phyloP scores from a whole-genome alignment of 2,888 invertebrate genomes.

The Fragum fragum region DNA sequence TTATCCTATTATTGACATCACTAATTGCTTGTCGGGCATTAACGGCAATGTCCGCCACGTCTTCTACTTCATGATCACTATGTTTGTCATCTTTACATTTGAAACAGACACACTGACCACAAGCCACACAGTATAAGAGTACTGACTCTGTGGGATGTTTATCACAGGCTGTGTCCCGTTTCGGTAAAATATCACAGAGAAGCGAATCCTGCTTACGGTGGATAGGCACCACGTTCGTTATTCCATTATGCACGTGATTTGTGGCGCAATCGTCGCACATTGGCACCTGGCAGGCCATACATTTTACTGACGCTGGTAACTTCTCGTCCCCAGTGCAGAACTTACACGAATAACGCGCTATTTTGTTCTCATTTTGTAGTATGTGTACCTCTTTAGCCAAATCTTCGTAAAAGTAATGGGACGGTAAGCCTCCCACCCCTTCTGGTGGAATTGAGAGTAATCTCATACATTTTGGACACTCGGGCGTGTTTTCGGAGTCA shows the following conservation, averaged over 20 bases:
- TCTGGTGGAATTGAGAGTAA: constrained; percentile 33
- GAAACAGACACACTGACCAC: constrained; percentile 50
- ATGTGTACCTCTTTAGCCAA: constrained; percentile 44
- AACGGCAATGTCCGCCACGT: constrained; percentile 44
- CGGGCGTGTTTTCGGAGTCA: constrained; percentile 11
- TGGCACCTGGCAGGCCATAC: constrained; percentile 55
- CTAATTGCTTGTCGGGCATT: constrained; percentile 38
- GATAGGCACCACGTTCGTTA: constrained; percentile 59
- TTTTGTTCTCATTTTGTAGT: constrained; percentile 53
- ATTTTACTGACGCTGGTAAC: constrained; percentile 54
- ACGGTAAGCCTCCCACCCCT: constrained; percentile 42
- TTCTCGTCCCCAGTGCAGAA: constrained; percentile 61
- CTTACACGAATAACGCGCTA: constrained; percentile 61
- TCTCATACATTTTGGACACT: constrained; percentile 51
- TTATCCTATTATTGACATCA: constrained; percentile 50
- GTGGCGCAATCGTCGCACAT: constrained; percentile 63
- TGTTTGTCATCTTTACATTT: constrained; percentile 64
- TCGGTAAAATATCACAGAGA: constrained; percentile 59
- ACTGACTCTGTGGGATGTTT: constrained; percentile 55
- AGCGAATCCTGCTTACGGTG: constrained; percentile 63
- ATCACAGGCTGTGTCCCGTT: constrained; percentile 59
- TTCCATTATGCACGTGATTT: constrained; percentile 62
- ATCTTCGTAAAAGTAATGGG: constrained; percentile 58
- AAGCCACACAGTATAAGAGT: constrained; percentile 44
- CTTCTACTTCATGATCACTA: constrained; percentile 49